A percentile compares a stretch with the other conserved stretches of the same genome.
Evolutionary conservation across 2,113 vertebrate genomes (phyloP).

Genomic region (Cyanoramphus novaezelandiae): DNA sequence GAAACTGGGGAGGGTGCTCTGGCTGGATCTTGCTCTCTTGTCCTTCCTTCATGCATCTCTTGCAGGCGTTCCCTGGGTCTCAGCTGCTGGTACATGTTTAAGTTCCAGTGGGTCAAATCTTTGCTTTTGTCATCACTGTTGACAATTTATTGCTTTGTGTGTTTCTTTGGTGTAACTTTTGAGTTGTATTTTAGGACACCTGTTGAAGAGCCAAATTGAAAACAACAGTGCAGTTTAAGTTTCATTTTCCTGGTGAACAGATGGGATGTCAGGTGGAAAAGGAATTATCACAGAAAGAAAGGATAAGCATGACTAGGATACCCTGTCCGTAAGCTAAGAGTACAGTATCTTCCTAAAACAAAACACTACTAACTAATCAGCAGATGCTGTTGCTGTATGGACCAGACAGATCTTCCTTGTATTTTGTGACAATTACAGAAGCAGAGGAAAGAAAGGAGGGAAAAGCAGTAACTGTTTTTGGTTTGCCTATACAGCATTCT

Average conservation of each 20-base stretch:
- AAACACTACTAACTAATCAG: background rate
- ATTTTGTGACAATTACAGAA: background rate
- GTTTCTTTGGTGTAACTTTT: constrained; percentile 78
- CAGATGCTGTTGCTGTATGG: background rate
- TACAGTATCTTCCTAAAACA: background rate
- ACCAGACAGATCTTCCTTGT: background rate
- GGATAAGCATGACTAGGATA: background rate
- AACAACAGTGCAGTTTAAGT: background rate
- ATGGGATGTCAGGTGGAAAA: background rate
- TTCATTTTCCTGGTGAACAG: background rate
- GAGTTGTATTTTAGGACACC: constrained; percentile 45
- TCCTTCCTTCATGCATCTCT: constrained; percentile 10
- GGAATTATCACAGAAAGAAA: background rate
- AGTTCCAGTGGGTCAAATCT: constrained; percentile 58
- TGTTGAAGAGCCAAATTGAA: background rate
- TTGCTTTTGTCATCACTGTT: constrained; percentile 2
- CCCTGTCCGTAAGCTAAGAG: background rate
- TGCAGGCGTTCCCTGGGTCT: constrained; percentile 63
- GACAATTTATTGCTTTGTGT: constrained; percentile 74
- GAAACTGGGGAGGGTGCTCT: constrained; percentile 64
- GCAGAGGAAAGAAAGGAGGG: background rate
- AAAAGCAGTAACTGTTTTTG: background rate
- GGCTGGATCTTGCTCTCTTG: constrained; percentile 41
- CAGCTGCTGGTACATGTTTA: constrained; percentile 44
- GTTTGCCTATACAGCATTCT: background rate